Evolutionary conservation across 1,140 invertebrate genomes (phyloP), one percentile per base, ranked within the genome.

Genomic region (Drosophila subpulchrella): DNA sequence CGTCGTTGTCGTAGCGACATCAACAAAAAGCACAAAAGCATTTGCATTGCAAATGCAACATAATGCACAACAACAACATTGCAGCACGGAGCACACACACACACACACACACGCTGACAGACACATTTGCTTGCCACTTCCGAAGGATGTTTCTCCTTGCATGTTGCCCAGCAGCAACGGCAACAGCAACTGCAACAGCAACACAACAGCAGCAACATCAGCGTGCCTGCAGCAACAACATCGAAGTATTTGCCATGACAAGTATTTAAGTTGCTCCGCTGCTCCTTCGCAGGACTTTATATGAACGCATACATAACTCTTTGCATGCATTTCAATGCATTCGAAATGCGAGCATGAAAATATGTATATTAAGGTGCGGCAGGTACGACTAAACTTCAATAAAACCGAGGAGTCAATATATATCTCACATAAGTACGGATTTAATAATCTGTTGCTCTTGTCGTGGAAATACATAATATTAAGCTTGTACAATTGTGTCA

Each of bases 11-110:
- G 80, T 63, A 70, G 75, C 67, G 74, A 59, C 63, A 78, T 67
- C 82, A 81, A 81, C 70, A 86, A 88, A 85, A 88, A 82, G 78
- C 75, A 82, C 82, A 86, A 86, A 85, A 86, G 82, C 66, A 86
- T 86, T 86, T 86, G 83, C 83, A 86, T 68, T 86, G 82, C 82
- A 86, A 86, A 86, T 86, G 82, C 83, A 86, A 86, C 82, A 86
- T 86, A 86, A 86, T 86, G 83, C 83, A 78, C 50, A 82, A 57
- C 65, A 85, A 85, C 63, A 81, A 51, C 62, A 57, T n/a, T 2
- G 46, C 17, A 47, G 30, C 27, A 42, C 17, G 27, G 27, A 27
- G 27, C 27, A 54, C 55, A 47, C 27, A 57, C 34, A 55, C 34
- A 80, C 24, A 46, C 34, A 75, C 34, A 59, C 30, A 65, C 20